Evolutionary conservation across 2,113 vertebrate species (phyloP).

Genomic region (Alethe diademata): DNA sequence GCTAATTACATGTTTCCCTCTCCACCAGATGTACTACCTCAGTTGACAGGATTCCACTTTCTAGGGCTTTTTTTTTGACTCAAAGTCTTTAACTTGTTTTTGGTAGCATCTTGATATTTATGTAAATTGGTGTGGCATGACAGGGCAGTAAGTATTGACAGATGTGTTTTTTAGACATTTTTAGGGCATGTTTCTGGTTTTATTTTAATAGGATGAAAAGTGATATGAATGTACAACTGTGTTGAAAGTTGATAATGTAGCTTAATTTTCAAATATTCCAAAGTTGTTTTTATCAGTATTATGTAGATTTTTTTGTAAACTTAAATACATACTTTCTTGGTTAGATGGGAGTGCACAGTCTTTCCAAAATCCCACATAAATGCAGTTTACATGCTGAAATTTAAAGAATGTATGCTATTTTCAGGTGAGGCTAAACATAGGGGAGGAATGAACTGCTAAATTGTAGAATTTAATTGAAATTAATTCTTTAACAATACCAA

Average conservation of each 20-base stretch:
- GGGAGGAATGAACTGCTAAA: constrained; percentile 28
- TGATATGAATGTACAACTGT: constrained; percentile 68
- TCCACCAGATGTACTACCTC: constrained; percentile 77
- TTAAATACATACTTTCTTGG: constrained; percentile 64
- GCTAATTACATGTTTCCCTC: neutral
- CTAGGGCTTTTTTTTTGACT: constrained; percentile 63
- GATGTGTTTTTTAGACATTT: constrained; percentile 35
- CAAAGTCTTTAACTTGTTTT: constrained; percentile 68
- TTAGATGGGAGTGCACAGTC: constrained; percentile 67
- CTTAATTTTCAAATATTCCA: constrained; percentile 72
- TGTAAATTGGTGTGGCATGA: constrained; percentile 58
- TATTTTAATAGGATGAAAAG: constrained; percentile 58
- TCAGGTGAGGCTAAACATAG: constrained; percentile 39
- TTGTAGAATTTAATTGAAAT: neutral
- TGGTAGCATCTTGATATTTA: constrained; percentile 59
- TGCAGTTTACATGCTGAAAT: constrained; percentile 67
- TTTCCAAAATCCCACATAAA: constrained; percentile 61
- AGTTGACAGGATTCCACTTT: constrained; percentile 74
- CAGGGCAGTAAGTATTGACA: constrained; percentile 34
- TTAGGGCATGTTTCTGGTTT: constrained; percentile 64
- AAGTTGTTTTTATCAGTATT: constrained; percentile 76
- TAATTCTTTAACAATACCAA: constrained; percentile 23
- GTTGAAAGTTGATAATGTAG: constrained; percentile 67
- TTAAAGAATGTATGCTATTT: constrained; percentile 53
- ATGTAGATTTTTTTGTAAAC: constrained; percentile 68